Base-by-base conservation (phyloP, 2,888 invertebrate genomes). In the Hirtodrosophila cameraria region DNA sequence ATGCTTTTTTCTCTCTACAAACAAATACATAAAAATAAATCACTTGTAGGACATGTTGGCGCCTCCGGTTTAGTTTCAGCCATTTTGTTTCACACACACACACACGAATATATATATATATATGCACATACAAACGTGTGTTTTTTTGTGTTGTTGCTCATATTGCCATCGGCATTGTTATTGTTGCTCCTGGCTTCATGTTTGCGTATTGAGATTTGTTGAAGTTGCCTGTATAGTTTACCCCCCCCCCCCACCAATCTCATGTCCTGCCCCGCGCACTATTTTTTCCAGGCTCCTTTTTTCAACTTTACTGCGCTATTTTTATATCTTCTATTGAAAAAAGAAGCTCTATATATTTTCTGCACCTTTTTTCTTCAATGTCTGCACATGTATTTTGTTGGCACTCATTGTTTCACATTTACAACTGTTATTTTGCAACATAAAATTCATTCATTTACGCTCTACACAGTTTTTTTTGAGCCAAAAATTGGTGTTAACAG, bases 31-130 rank as follows among this genome's bases (percentile, higher is more conserved):
- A 85, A 85, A 87, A 87, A 88, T 88, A 88, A 88, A 88, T 88
- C 88, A 88, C 87, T 86, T 86, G 81, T 82, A 88, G 88, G 88
- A 88, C 88, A 88, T 87, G 86, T 86, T 88, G 89, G 88, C 89
- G 88, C 88, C 89, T 88, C 84, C 80, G 79, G 81, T 83, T 88
- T 84, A 77, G 74, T 76, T 77, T 73, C 60, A 60, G 55, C 74
- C 48, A 71, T 69, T 65, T 46, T 38, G 72, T 54, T 20, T 43
- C 54, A 71, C 27, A 43, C 72, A 67, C 55, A 61, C 41, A 42
- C 46, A 30, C 43, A 49, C 33, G 16, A 25, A 35, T 31, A 36
- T 43, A 30, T 27, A 38, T n/a, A 33, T n/a, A 27, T 20, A 33
- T 41, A 49, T 28, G 25, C 45, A 28, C 23, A 45, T 12, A 42